Evolutionary conservation across 2,797 vertebrate species (phyloP).

Genomic region (Enteromius afrohamiltoni): DNA sequence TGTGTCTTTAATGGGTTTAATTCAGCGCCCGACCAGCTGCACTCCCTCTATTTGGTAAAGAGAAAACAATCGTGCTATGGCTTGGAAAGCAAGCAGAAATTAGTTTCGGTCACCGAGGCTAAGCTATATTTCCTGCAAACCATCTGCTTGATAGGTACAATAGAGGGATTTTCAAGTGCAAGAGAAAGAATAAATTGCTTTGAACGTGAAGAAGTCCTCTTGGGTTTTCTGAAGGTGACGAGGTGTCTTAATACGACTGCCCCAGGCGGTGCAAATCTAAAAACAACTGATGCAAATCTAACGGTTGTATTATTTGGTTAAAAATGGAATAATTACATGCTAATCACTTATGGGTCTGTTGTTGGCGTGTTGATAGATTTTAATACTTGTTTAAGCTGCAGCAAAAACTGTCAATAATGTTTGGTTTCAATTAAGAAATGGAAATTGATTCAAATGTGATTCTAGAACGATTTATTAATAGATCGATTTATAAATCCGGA

Average conservation of each 20-base stretch:
- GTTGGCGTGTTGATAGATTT: slow-evolving; percentile 23
- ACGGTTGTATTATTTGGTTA: slow-evolving; percentile 62
- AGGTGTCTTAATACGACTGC: slow-evolving; percentile 77
- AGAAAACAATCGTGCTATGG: slow-evolving; percentile 87
- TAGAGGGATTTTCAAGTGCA: slow-evolving; percentile 90
- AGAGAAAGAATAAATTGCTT: slow-evolving; percentile 76
- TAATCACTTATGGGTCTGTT: slow-evolving; percentile 45
- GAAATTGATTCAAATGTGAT: neutral
- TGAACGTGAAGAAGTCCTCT: slow-evolving; percentile 78
- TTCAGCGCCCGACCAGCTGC: slow-evolving; percentile 92
- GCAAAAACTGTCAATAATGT: neutral
- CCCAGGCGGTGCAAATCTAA: slow-evolving; percentile 51
- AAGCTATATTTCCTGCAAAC: slow-evolving; percentile 95
- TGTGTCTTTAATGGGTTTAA: slow-evolving; percentile 83
- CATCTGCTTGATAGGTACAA: slow-evolving; percentile 99
- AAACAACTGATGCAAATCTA: slow-evolving; percentile 64
- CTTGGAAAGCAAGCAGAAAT: slow-evolving; percentile 94
- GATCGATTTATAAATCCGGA: no score
- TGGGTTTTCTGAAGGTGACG: slow-evolving; percentile 81
- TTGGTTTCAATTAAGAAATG: no score
- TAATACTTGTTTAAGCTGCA: slow-evolving; percentile 51
- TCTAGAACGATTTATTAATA: neutral
- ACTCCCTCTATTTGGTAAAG: slow-evolving; percentile 91
- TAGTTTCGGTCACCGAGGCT: slow-evolving; percentile 95
- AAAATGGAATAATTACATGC: slow-evolving; percentile 61